Evolutionary conservation across 2,888 invertebrate genomes (phyloP), one percentile per base, ranked within the genome.

Genomic region (Diplolepis rosae): DNA sequence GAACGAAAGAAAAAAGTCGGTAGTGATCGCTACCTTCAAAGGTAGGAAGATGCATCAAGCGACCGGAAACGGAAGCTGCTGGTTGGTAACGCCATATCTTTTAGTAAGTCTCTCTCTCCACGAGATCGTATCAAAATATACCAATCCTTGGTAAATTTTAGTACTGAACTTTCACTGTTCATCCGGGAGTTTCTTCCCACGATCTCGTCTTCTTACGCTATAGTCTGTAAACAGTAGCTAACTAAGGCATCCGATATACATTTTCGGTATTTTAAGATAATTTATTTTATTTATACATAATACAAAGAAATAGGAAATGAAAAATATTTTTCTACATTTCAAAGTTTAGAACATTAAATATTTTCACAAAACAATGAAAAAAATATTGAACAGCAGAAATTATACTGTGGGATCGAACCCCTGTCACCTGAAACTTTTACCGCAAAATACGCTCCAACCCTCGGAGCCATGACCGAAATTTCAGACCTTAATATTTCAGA

Each of bases 81-180:
- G 15, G 66, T 61, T 66, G 66, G 65, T 66, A 69, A 70, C 32
- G 68, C 39, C 24, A 65, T 70, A 69, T 73, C 73, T 72, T 65
- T 72, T 71, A 73, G 18, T 32, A 1, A 32, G 56, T 51, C 51
- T 72, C 73, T 72, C 72, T 70, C 70, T 13, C 56, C 50, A 56
- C 69, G 32, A 77, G 80, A 77, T 77, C 68, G 76, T 74, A 80
- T 80, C 80, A 74, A 77, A 76, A 77, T 77, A 75, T 72, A 74
- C 76, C 74, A 70, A 78, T 77, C 76, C 70, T 51, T 65, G 75
- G 69, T 74, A 71, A 78, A 70, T 75, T 76, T 75, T 76, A 78
- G 71, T 66, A 65, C 72, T 79, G 79, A 80, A 80, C 80, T 80
- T 80, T 80, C 80, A 80, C 80, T 76, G 76, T 75, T 74, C 69